These are phyloP conservation scores for Drosophila kepulauana DNA, from an alignment of 1,140 invertebrate species.

Conservation along the genomic window DNA sequence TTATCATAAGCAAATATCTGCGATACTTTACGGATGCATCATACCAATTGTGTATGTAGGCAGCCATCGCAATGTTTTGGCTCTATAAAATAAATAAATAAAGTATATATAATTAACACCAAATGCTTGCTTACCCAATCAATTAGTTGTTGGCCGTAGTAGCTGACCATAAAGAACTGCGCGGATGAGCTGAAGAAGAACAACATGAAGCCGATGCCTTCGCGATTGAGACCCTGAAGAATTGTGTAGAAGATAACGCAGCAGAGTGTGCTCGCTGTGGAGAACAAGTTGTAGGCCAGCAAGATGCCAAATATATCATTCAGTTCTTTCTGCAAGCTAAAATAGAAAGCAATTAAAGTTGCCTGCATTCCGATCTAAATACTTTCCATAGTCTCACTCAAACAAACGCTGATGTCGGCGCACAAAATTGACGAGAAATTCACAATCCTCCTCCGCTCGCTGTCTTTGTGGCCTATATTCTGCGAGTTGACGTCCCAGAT, in stretches of 20 bases:
- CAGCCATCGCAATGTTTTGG: conserved; percentile 39
- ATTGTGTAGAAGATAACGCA: conserved; percentile 44
- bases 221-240: conserved; percentile 45
- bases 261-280: conserved; percentile 50
- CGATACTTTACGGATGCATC: conserved; percentile 42
- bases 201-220: conserved; percentile 51
- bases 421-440: conserved; percentile 39
- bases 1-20: conserved; percentile 46
- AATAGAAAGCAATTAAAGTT: background rate
- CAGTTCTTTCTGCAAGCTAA: conserved; percentile 52
- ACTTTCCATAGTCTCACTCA: conserved; percentile 10
- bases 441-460: conserved; percentile 14
- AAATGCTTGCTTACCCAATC: conserved; percentile 28
- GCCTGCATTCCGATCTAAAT: background rate
- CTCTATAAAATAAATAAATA: conserved; percentile 30
- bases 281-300: conserved; percentile 57
- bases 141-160: conserved; percentile 54
- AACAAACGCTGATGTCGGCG: conserved; percentile 46
- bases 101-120: background rate
- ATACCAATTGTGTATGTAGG: conserved; percentile 58
- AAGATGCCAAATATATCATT: conserved; percentile 53
- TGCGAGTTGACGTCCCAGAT: conserved; percentile 30
- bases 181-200: conserved; percentile 45
- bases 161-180: conserved; percentile 62
- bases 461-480: conserved; percentile 25